Evolutionary conservation across 2,888 invertebrate species (phyloP).

Genomic region (Lasius platythorax): DNA sequence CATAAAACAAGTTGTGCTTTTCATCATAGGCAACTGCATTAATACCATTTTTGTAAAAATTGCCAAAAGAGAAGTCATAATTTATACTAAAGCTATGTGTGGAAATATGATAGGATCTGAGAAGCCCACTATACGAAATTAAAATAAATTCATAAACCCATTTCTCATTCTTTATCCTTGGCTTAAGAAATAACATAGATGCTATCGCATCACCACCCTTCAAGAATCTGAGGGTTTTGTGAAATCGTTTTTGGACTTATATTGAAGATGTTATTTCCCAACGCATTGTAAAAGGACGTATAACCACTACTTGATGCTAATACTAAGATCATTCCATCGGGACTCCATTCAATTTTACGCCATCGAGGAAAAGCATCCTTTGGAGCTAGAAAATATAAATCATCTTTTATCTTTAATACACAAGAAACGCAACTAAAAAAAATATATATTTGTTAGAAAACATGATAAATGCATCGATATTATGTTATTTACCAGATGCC

Average conservation of each 20-base stretch:
- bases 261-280: conserved; percentile 90
- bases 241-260: conserved; percentile 88
- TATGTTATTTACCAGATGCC: conserved; percentile 87
- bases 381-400: conserved; percentile 86
- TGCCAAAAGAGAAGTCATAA: conserved; percentile 89
- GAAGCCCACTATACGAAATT: conserved; percentile 89
- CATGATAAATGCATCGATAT: background rate
- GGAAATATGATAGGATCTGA: conserved; percentile 90
- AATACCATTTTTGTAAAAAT: conserved; percentile 88
- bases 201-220: conserved; percentile 88
- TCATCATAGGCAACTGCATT: conserved; percentile 88
- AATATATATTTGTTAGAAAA: background rate
- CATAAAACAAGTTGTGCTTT: conserved; percentile 88
- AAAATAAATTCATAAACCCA: conserved; percentile 90
- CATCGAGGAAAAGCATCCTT: conserved; percentile 91
- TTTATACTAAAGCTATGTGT: conserved; percentile 88
- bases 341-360: conserved; percentile 91
- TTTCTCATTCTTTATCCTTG: conserved; percentile 88
- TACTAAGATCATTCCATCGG: conserved; percentile 91
- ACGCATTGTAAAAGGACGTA: conserved; percentile 90
- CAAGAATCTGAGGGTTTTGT: conserved; percentile 81
- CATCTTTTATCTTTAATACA: background rate
- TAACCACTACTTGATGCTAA: conserved; percentile 91
- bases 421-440: background rate
- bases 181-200: conserved; percentile 89